Conservation (phyloP, 37 sponge, comb jelly and placozoan genomes). For the Cladorhizidae sp. region DNA sequence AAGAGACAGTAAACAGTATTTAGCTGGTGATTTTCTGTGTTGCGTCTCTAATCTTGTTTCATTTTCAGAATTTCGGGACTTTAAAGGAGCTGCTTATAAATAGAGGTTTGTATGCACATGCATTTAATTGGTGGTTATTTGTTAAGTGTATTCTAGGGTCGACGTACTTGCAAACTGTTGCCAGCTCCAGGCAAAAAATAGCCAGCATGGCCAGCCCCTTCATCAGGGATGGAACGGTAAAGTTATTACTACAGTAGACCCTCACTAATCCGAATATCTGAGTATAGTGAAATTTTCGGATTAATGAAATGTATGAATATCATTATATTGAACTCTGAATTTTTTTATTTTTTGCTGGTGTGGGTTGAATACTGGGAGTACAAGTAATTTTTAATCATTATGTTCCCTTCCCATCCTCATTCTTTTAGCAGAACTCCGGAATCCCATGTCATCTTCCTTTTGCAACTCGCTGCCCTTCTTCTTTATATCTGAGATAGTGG, state of each 20-base stretch:
- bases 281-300: too few relatives aligned
- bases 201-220: constrained; percentile 83
- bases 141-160: constrained; percentile 42
- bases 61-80: constrained; percentile 58
- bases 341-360: neutral
- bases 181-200: constrained; percentile 85
- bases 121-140: neutral
- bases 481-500: too few relatives aligned
- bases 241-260: too few relatives aligned
- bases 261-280: too few relatives aligned
- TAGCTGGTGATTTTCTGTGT: neutral
- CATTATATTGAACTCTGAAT: too few relatives aligned
- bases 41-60: neutral
- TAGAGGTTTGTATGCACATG: constrained; percentile 70
- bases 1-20: neutral
- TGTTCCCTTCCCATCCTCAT: too few relatives aligned
- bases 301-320: too few relatives aligned
- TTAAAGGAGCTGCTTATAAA: constrained; percentile 50
- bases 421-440: too few relatives aligned
- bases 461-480: neutral
- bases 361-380: too few relatives aligned
- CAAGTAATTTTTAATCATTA: too few relatives aligned
- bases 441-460: neutral
- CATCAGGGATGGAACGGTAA: constrained; percentile 92
- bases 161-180: constrained; percentile 74